Base-by-base conservation (phyloP, 2,797 vertebrate species). In the Megalops cyprinoides region DNA sequence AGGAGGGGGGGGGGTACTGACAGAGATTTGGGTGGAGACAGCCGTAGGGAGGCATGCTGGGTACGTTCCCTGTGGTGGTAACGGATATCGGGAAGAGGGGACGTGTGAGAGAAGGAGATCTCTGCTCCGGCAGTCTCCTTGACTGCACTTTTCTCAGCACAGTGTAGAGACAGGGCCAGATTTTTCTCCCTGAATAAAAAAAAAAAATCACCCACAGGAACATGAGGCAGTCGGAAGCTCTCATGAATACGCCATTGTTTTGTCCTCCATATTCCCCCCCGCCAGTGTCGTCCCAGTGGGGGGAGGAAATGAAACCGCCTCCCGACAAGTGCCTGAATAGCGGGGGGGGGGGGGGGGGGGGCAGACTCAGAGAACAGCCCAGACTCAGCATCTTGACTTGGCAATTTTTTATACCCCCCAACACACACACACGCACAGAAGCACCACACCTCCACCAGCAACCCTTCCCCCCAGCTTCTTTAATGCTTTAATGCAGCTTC, bases 241-340 rank as follows among this genome's bases (percentile, higher is more conserved):
- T 77, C 75, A 58, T 56, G 75, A 77, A 77, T 77, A 56, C 75
- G 10, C 31, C 75, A 39, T 76, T 76, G 74, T 76, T 56, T 74
- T 76, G 73, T 75, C 28, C 48, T 46, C 25, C 44, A 39, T 23
- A 18, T 37, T 25, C 53, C 53, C 55, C 20, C n/a, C 6, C 56
- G 9, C 14, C 12, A 39, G 18, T 67, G 62, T 67, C 34, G n/a
- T 39, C 65, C 39, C 67, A 42, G 18, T 44, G 15, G 39, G 67
- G 67, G 15, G n/a, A 31, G 71, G 71, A 74, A 74, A 74, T 74
- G 71, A 48, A 74, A 31, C 42, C 48, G 1, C 2, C n/a, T 39
- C n/a, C 46, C 42, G 71, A 48, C 44, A 28, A 28, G 44, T 74
- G 71, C n/a, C 46, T 49, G 71, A 25, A 48, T 28, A 51, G 42